phyloP scores from a whole-genome alignment of 2,888 invertebrate species.

The Trichacis sp. region DNA sequence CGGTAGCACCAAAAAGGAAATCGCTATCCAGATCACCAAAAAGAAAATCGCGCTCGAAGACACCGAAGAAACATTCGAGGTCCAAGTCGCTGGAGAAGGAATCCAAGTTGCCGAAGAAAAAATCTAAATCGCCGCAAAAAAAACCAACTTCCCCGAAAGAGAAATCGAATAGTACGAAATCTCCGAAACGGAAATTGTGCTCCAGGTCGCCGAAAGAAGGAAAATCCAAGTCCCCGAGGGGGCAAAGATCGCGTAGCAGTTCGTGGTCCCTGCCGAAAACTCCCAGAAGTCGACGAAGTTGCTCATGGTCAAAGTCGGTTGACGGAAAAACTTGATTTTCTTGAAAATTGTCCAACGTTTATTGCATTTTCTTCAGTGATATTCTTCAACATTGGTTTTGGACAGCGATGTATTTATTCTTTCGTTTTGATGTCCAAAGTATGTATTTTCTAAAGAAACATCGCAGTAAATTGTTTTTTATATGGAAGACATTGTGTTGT shows the following conservation, averaged over 20 bases:
- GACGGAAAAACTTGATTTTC: slow-evolving; percentile 23
- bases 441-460: no score
- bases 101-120: no score
- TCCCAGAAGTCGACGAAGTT: slow-evolving; percentile 59
- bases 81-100: slow-evolving; percentile 4
- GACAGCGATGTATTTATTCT: no score
- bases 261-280: slow-evolving; percentile 75
- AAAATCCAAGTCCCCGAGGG: neutral
- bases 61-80: neutral
- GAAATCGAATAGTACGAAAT: slow-evolving; percentile 70
- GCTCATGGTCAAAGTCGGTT: slow-evolving; percentile 71
- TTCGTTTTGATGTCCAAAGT: no score
- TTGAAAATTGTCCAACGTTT: neutral
- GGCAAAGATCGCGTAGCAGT: slow-evolving; percentile 69
- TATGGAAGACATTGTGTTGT: no score
- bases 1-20: slow-evolving; percentile 46
- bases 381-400: no score
- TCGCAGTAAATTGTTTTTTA: no score
- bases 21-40: slow-evolving; percentile 11
- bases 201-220: neutral
- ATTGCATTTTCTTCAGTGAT: neutral
- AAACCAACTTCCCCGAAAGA: slow-evolving; percentile 36
- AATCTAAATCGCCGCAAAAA: no score
- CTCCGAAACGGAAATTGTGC: slow-evolving; percentile 50
- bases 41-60: slow-evolving; percentile 28